These are phyloP conservation scores for Ageneiosus marmoratus DNA, from an alignment of 2,113 vertebrate genomes.

Conservation along the genomic window DNA sequence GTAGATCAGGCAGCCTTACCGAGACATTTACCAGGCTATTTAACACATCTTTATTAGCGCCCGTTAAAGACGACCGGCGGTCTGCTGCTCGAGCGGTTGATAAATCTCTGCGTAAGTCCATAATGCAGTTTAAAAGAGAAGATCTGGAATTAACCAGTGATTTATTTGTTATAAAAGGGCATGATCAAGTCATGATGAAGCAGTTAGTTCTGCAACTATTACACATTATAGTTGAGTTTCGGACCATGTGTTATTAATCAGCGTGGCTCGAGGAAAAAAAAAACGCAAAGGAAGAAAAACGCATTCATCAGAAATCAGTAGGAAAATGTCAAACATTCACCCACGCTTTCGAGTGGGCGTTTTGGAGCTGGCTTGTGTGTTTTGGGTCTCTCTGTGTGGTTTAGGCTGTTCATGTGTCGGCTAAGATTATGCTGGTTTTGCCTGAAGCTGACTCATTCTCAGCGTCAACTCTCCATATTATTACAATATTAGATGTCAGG, in stretches of 20 bases:
- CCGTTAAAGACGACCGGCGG: neutral
- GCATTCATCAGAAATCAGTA: conserved; percentile 26
- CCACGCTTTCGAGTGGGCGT: conserved; percentile 23
- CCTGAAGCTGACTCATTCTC: conserved; percentile 45
- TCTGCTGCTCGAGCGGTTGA: neutral
- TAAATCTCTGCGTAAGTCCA: neutral
- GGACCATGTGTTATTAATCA: conserved; percentile 35
- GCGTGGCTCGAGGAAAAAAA: neutral
- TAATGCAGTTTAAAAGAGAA: neutral
- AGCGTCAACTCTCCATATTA: conserved; percentile 48
- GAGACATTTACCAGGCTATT: conserved; percentile 14
- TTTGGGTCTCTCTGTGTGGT: conserved; percentile 45
- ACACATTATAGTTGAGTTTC: neutral
- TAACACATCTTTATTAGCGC: conserved; percentile 8
- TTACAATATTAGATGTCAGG: conserved; percentile 57
- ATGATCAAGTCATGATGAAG: neutral
- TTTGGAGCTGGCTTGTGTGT: conserved; percentile 38
- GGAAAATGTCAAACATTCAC: conserved; percentile 36
- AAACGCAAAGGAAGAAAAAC: conserved; percentile 18
- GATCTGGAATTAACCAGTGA: neutral
- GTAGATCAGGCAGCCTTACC: conserved; percentile 3
- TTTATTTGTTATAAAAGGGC: neutral
- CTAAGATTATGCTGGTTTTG: conserved; percentile 15
- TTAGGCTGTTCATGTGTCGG: conserved; percentile 34
- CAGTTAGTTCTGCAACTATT: neutral